Base-by-base conservation (phyloP, 2,113 vertebrate genomes). In the Actinemys pallida region DNA sequence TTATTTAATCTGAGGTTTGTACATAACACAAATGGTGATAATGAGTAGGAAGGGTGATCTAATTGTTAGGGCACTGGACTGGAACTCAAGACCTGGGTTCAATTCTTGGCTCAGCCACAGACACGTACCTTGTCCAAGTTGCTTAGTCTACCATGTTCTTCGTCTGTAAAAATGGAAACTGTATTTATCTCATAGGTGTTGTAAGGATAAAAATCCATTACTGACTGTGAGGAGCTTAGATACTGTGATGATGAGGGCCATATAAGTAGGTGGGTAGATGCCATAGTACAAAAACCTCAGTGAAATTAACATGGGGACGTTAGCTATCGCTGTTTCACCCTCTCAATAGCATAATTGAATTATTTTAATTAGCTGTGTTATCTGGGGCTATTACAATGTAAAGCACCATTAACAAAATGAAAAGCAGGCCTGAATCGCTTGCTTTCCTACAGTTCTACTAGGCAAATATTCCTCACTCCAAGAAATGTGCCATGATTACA, bases 21-120 rank as follows among this genome's bases (percentile, higher is more conserved):
- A 75, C 20, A 42, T 39, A 42, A 25, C 10, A 24, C 49, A 80
- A 90, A 80, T 86, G 79, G n/a, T 96, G 90, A 65, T 17, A 65
- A 65, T 35, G 31, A 65, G 16, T 35, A 35, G 62, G 31, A 35
- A 31, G 62, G 62, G 13, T 65, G 62, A 95, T 86, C 94, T 93
- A 88, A 93, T 90, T 25, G 17, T 88, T 92, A 90, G 81, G 19
- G 62, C 8, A 91, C 92, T 86, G 78, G 83, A 90, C 35, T 27
- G 39, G 86, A 57, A 53, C 39, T 69, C 89, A 78, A 94, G 89
- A 88, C 76, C 69, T 86, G 81, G 57, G 52, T 47, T 27, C 83
- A 72, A n/a, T 24, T 86, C 93, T 86, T 96, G 93, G 62, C 81
- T 92, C 45, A 75, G 62, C 54, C 45, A 75, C 45, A 81, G 88